Evolutionary conservation across 2,888 invertebrate species (phyloP).

Genomic region (Trileptium ribeirensis): DNA sequence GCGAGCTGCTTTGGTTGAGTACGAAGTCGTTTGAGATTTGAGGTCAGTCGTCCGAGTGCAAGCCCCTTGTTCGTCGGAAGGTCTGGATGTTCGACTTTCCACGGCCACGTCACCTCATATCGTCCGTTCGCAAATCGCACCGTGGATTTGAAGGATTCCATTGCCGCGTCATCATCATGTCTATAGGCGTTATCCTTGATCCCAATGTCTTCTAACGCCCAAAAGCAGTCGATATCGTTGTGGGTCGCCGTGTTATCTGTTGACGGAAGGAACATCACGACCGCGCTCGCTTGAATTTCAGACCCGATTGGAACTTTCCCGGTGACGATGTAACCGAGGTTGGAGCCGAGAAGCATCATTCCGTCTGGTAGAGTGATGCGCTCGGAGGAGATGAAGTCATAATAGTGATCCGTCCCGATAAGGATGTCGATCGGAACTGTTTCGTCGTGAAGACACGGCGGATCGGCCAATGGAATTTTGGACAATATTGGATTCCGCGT

Average conservation of each 20-base stretch:
- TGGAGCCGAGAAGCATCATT: not conserved
- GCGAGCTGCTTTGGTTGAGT: not conserved
- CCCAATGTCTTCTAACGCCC: too few relatives aligned
- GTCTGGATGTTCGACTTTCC: too few relatives aligned
- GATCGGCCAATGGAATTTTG: not conserved
- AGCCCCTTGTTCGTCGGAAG: not conserved
- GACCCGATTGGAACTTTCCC: not conserved
- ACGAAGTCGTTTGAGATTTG: not conserved
- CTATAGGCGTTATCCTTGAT: too few relatives aligned
- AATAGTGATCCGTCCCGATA: not conserved
- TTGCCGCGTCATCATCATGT: conserved; percentile 9
- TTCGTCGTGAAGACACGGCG: not conserved
- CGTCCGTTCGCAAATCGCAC: not conserved
- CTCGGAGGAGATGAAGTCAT: not conserved
- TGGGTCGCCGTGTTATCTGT: too few relatives aligned
- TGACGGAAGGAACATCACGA: not conserved
- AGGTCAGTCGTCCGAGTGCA: not conserved
- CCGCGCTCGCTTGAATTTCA: not conserved
- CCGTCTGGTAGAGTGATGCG: not conserved
- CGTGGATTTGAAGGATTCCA: not conserved
- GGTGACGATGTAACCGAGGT: not conserved
- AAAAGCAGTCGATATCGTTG: conserved; percentile 1
- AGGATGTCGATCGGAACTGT: not conserved
- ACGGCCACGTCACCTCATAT: not conserved
- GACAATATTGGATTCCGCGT: not conserved